Percentiles rank a stretch among this genome's conserved stretches.
Conservation (phyloP, 2,113 vertebrate species). For the Rutilus rutilus region DNA sequence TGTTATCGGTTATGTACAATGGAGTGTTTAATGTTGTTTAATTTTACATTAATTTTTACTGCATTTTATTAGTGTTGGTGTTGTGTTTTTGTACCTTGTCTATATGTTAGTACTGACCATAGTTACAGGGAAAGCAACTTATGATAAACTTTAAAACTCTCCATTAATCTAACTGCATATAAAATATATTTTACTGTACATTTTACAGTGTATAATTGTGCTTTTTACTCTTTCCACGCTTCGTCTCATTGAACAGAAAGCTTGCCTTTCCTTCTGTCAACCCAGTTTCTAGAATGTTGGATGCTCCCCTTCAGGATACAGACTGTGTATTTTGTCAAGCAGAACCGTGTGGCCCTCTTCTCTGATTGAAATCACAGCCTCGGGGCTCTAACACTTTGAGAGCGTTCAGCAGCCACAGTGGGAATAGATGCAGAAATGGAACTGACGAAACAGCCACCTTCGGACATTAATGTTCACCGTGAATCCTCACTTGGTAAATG, state of each 20-base stretch:
- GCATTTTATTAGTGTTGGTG: background rate
- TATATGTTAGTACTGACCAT: background rate
- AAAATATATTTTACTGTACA: background rate
- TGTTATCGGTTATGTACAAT: background rate
- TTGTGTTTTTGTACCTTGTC: background rate
- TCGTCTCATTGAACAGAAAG: conserved; percentile 8
- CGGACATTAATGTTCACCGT: background rate
- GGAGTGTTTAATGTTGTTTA: background rate
- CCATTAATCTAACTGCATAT: background rate
- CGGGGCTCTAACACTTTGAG: conserved; percentile 28
- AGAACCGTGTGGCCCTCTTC: conserved; percentile 45
- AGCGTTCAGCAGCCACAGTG: conserved; percentile 29
- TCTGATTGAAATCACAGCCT: conserved; percentile 47
- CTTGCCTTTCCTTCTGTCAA: conserved; percentile 36
- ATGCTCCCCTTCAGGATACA: conserved; percentile 39
- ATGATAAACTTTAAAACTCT: background rate
- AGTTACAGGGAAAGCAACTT: background rate
- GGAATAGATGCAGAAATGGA: conserved; percentile 33
- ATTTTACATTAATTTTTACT: background rate
- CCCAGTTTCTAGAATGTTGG: conserved; percentile 5
- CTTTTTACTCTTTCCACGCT: background rate
- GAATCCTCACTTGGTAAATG: background rate
- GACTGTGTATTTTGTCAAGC: conserved; percentile 48
- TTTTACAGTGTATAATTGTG: background rate
- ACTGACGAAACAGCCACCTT: conserved; percentile 36